A percentile compares a stretch with the other conserved stretches of the same genome.
phyloP scores from a whole-genome alignment of 2,888 invertebrate species.

The Hedya salicella region DNA sequence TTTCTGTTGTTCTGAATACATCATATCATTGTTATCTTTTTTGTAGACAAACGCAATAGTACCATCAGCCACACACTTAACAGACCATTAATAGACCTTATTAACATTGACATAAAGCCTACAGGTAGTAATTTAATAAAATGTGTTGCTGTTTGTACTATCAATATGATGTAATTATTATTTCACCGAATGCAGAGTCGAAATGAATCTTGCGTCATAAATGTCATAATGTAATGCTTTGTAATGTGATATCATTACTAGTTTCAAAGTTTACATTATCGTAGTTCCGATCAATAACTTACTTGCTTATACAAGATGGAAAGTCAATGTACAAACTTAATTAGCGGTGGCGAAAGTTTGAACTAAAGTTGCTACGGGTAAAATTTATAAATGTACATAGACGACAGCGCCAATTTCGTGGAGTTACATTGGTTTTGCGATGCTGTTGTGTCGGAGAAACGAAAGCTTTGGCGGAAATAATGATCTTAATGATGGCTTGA shows the following conservation, averaged over 20 bases:
- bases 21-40: too few relatives aligned
- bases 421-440: background rate
- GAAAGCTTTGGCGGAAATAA: conserved; percentile 22
- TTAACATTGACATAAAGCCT: too few relatives aligned
- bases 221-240: background rate
- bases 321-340: background rate
- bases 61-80: too few relatives aligned
- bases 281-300: background rate
- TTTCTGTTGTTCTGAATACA: too few relatives aligned
- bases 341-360: background rate
- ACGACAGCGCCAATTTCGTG: background rate
- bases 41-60: too few relatives aligned
- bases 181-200: conserved; percentile 24
- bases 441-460: background rate
- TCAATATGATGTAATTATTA: conserved; percentile 7
- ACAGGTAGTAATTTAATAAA: too few relatives aligned
- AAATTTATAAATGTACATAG: background rate
- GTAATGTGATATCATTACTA: background rate
- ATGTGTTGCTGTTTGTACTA: too few relatives aligned
- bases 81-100: too few relatives aligned
- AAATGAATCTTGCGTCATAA: too few relatives aligned
- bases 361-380: background rate
- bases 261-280: conserved; percentile 4
- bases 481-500: conserved; percentile 1
- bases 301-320: background rate